Evolutionary conservation across 2,888 invertebrate genomes (phyloP).

Genomic region (Dolichopus griseipennis): DNA sequence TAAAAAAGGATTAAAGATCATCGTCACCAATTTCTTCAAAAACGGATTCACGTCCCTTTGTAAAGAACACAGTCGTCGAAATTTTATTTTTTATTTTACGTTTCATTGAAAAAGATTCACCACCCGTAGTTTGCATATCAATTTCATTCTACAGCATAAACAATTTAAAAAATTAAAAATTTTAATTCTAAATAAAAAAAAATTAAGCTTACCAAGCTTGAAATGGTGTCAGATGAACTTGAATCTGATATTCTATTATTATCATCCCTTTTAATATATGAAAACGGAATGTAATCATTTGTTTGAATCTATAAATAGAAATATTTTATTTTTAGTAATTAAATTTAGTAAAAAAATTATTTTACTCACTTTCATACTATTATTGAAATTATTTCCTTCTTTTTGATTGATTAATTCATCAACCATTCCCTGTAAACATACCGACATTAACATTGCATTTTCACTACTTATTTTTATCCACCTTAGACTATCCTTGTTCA

Average conservation of each 20-base stretch:
- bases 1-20: slow-evolving; percentile 49
- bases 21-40: slow-evolving; percentile 87
- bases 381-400: slow-evolving; percentile 45
- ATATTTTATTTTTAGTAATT: background rate
- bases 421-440: slow-evolving; percentile 91
- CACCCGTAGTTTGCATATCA: slow-evolving; percentile 30
- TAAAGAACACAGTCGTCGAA: slow-evolving; percentile 59
- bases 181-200: background rate
- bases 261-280: slow-evolving; percentile 28
- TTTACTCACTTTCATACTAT: background rate
- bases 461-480: slow-evolving; percentile 90
- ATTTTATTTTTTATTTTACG: slow-evolving; percentile 53
- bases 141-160: slow-evolving; percentile 47
- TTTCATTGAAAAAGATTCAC: slow-evolving; percentile 65
- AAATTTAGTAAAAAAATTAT: background rate
- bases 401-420: slow-evolving; percentile 79
- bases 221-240: slow-evolving; percentile 26
- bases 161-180: background rate
- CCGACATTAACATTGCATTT: slow-evolving; percentile 90
- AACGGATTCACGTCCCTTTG: slow-evolving; percentile 60
- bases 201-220: slow-evolving; percentile 25
- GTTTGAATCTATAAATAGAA: slow-evolving; percentile 19
- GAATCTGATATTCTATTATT: slow-evolving; percentile 26
- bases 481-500: slow-evolving; percentile 81
- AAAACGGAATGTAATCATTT: slow-evolving; percentile 24